phyloP scores from a whole-genome alignment of 2,797 vertebrate genomes.

The Lindbergichthys nudifrons region DNA sequence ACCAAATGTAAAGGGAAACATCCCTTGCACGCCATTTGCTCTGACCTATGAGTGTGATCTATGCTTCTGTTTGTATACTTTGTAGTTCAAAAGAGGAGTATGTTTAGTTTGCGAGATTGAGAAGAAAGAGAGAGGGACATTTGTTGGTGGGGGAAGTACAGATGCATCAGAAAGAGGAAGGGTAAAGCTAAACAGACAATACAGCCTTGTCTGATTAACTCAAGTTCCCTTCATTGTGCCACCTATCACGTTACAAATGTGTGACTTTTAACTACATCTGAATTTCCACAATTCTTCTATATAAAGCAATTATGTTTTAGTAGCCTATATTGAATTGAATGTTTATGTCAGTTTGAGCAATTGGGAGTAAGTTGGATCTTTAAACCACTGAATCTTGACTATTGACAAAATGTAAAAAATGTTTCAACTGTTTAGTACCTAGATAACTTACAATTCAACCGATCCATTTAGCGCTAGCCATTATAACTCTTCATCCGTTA shows the following conservation, averaged over 20 bases:
- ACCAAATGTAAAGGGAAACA: constrained; percentile 22
- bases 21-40: background rate
- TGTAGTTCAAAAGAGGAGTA: constrained; percentile 14
- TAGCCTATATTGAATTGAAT: background rate
- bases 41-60: constrained; percentile 16
- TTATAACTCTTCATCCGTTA: background rate
- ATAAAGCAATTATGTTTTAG: background rate
- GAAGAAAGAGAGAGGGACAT: constrained; percentile 2
- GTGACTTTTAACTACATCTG: background rate
- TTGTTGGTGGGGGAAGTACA: background rate
- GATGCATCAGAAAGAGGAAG: constrained; percentile 7
- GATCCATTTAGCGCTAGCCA: background rate
- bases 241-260: background rate
- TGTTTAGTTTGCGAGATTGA: constrained; percentile 11
- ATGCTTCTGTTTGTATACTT: background rate
- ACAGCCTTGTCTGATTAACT: background rate
- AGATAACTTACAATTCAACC: background rate
- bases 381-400: background rate
- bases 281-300: background rate
- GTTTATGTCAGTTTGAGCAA: background rate
- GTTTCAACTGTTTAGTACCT: too few species aligned
- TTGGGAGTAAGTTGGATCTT: background rate
- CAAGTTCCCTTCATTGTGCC: background rate
- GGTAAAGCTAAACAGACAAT: background rate
- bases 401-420: background rate